These are phyloP conservation scores for Gryon sp. DNA, from an alignment of 1,140 invertebrate species.

Conservation along the genomic window DNA sequence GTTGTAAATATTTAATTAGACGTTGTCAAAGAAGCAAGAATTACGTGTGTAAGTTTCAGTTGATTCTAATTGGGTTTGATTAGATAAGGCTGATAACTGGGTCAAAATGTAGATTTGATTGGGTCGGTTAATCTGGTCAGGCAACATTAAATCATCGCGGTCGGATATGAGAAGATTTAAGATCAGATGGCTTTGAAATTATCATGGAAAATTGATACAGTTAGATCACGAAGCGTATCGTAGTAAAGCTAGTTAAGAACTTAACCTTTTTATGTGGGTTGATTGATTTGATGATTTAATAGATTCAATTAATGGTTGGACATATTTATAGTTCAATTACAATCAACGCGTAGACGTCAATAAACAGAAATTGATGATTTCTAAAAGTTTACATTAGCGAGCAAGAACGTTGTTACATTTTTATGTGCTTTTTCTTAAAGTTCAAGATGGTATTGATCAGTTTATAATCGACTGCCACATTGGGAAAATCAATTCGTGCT, in stretches of 20 bases:
- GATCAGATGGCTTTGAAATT: slow-evolving; percentile 16
- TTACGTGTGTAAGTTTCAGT: background rate
- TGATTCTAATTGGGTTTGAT: slow-evolving; percentile 45
- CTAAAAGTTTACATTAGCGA: too few relatives aligned
- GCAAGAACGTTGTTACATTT: too few relatives aligned
- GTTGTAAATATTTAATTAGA: slow-evolving; percentile 22
- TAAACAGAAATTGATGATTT: too few relatives aligned
- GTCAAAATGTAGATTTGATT: slow-evolving; percentile 54
- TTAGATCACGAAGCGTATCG: slow-evolving; percentile 20
- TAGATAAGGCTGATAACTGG: slow-evolving; percentile 43
- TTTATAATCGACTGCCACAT: too few relatives aligned
- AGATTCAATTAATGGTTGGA: slow-evolving; percentile 16
- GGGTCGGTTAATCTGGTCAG: slow-evolving; percentile 32
- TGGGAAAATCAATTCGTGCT: too few relatives aligned
- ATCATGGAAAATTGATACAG: slow-evolving; percentile 45
- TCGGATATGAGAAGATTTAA: slow-evolving; percentile 22
- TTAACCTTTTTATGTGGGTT: slow-evolving; percentile 1
- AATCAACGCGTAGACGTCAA: too few relatives aligned
- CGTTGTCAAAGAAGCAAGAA: slow-evolving; percentile 21
- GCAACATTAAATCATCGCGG: slow-evolving; percentile 39
- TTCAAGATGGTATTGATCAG: too few relatives aligned
- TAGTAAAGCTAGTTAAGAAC: slow-evolving; percentile 9
- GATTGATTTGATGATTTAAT: slow-evolving; percentile 17
- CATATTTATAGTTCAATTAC: too few relatives aligned
- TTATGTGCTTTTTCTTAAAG: too few relatives aligned